phyloP scores from a whole-genome alignment of 2,113 vertebrate genomes.

The Prietella phreatophila region DNA sequence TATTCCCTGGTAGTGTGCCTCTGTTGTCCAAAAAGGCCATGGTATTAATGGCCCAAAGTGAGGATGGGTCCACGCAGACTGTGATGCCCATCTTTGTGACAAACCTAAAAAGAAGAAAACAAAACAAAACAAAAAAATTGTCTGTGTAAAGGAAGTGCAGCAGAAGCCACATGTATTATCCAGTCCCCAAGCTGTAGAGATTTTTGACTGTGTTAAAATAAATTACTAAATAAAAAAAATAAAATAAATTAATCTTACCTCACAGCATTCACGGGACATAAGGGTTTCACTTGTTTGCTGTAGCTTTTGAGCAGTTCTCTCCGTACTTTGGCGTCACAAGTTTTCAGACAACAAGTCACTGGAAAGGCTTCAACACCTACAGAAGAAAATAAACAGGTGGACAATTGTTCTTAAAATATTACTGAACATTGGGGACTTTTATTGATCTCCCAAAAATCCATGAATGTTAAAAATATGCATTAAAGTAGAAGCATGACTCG shows the following conservation, averaged over 20 bases:
- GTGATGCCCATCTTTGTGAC: slow-evolving; percentile 11
- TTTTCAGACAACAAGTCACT: slow-evolving; percentile 53
- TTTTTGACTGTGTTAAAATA: not conserved
- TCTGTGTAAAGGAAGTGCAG: not conserved
- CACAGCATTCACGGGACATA: slow-evolving; percentile 55
- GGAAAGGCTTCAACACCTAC: slow-evolving; percentile 46
- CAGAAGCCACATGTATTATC: not conserved
- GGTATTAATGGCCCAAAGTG: slow-evolving; percentile 51
- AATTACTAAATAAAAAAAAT: not conserved
- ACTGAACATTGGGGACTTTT: not conserved
- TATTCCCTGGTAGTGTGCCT: rapidly evolving
- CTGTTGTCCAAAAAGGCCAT: slow-evolving; percentile 60
- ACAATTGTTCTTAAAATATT: not conserved
- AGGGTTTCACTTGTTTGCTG: slow-evolving; percentile 29
- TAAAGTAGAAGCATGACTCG: not conserved
- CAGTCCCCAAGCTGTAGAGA: not conserved
- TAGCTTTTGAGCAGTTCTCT: slow-evolving; percentile 37
- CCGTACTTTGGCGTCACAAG: slow-evolving; percentile 6
- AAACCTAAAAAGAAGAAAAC: slow-evolving; percentile 61
- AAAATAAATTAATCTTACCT: slow-evolving; percentile 60
- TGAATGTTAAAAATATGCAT: not conserved
- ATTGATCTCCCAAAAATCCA: not conserved
- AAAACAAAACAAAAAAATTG: not conserved
- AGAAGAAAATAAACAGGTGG: slow-evolving; percentile 24
- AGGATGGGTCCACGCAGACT: slow-evolving; percentile 56